A percentile compares a stretch with the other conserved stretches of the same genome.
Evolutionary conservation across 2,888 invertebrate species (phyloP).

Genomic region (Rhaphigaster nebulosa): DNA sequence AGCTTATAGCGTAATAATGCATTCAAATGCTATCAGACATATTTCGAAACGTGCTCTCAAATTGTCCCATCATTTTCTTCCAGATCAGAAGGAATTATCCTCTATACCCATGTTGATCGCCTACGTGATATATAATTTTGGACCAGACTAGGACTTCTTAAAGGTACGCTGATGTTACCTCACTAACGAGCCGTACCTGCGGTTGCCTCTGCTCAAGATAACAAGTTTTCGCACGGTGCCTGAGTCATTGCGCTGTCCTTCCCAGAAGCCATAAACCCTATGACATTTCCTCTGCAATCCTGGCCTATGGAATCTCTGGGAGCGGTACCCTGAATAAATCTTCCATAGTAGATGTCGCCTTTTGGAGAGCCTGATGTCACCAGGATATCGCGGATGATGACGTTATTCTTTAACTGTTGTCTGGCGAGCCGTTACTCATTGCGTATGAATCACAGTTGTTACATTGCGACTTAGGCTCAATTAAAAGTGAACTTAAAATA

Average conservation of each 20-base stretch:
- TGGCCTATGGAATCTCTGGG: not conserved
- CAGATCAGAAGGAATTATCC: not conserved
- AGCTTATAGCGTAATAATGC: too few relatives aligned
- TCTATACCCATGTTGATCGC: not conserved
- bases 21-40: not conserved
- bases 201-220: not conserved
- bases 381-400: not conserved
- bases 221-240: conserved; percentile 2
- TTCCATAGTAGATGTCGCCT: not conserved
- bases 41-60: not conserved
- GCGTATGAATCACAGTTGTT: not conserved
- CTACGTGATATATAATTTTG: not conserved
- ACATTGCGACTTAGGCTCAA: not conserved
- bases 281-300: not conserved
- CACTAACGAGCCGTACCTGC: not conserved
- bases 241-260: conserved; percentile 18
- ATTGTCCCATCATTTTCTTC: not conserved
- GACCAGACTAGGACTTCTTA: not conserved
- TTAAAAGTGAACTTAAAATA: not conserved
- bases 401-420: not conserved
- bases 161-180: not conserved
- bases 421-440: not conserved
- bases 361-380: conserved; percentile 15
- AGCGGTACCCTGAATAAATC: conserved; percentile 25
- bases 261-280: not conserved